These are phyloP conservation scores for Lethenteron reissneri DNA, from an alignment of 2,113 vertebrate genomes.

Conservation along the genomic window DNA sequence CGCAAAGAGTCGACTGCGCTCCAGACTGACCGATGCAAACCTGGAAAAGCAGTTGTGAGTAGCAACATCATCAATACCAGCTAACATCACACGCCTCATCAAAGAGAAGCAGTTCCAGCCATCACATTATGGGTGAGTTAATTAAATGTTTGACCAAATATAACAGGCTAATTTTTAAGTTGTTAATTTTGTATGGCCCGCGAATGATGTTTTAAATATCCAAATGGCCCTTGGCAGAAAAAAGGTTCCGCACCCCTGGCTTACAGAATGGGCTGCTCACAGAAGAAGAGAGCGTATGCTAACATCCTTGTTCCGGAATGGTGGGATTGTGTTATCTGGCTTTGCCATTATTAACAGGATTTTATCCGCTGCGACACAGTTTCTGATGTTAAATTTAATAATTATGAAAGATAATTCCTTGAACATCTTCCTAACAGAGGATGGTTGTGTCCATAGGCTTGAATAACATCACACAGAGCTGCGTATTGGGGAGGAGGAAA, in stretches of 20 bases:
- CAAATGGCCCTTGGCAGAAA: background rate
- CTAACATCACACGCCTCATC: conserved; percentile 12
- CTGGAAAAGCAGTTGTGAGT: conserved; percentile 14
- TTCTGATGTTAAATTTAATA: no score
- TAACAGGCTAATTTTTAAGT: background rate
- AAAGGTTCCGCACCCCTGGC: background rate
- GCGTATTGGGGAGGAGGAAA: no score
- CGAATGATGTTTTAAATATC: conserved; percentile 4
- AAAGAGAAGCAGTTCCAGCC: conserved; percentile 14
- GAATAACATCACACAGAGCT: no score
- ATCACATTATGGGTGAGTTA: conserved; percentile 4
- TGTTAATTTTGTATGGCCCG: background rate
- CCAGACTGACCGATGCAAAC: conserved; percentile 16
- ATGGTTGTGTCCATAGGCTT: no score
- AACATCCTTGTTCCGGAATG: no score
- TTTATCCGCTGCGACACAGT: no score
- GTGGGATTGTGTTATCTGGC: no score
- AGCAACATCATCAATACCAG: conserved; percentile 12
- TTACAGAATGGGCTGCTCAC: background rate
- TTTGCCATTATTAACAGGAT: no score
- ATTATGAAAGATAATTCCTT: no score
- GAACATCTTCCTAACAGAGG: no score
- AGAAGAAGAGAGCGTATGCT: no score
- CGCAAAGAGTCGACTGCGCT: conserved; percentile 9
- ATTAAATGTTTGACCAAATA: background rate